A percentile compares a stretch with the other conserved stretches of the same genome.
Conservation (phyloP, 2,797 vertebrate species). For the Eupleurogrammus muticus region DNA sequence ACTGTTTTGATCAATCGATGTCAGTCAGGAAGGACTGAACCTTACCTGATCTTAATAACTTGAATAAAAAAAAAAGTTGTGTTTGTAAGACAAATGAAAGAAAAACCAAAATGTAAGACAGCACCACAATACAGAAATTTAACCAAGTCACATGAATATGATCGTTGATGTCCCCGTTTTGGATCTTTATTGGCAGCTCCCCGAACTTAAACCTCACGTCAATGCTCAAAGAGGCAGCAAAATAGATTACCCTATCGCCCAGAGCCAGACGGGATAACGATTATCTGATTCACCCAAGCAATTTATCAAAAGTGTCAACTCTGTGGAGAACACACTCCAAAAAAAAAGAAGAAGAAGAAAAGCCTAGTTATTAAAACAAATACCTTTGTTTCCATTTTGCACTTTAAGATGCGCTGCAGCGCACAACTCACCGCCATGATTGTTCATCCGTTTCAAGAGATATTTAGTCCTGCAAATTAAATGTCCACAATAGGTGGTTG, state of each 20-base stretch:
- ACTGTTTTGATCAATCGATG: not conserved
- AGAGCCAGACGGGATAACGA: slow-evolving; percentile 35
- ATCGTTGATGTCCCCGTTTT: slow-evolving; percentile 20
- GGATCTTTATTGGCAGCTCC: slow-evolving; percentile 39
- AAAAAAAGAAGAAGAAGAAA: not conserved
- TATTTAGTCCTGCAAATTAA: not conserved
- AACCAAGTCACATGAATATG: slow-evolving; percentile 22
- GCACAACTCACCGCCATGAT: slow-evolving; percentile 76
- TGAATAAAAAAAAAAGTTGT: not conserved
- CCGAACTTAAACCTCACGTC: slow-evolving; percentile 31
- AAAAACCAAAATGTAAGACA: slow-evolving; percentile 17
- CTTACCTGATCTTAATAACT: not conserved
- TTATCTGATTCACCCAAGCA: slow-evolving; percentile 53
- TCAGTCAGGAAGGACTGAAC: not conserved
- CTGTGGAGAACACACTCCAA: slow-evolving; percentile 11
- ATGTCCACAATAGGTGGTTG: no score
- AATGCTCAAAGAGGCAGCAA: slow-evolving; percentile 33
- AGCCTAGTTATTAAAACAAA: slow-evolving; percentile 37
- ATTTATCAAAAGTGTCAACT: slow-evolving; percentile 61
- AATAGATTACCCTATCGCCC: slow-evolving; percentile 36
- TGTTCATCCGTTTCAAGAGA: slow-evolving; percentile 60
- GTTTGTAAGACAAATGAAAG: slow-evolving; percentile 1
- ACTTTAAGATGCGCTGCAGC: slow-evolving; percentile 77
- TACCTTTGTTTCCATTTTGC: slow-evolving; percentile 72
- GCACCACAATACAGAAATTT: slow-evolving; percentile 9